These are phyloP conservation scores for Diadema setosum DNA, from an alignment of 35 echinoderm and acorn worm genomes.

Conservation along the genomic window DNA sequence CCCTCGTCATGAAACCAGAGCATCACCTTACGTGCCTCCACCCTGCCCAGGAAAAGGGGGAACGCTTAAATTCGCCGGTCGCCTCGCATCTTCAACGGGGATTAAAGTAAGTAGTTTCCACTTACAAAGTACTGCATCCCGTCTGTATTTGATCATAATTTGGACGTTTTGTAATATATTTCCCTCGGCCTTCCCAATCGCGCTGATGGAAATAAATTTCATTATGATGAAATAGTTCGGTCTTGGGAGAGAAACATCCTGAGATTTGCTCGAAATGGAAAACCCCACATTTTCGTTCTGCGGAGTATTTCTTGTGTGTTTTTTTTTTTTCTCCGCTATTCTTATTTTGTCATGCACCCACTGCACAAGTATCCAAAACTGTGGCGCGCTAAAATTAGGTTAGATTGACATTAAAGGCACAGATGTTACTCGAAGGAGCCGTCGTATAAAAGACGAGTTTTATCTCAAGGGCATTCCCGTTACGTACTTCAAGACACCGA, in stretches of 20 bases:
- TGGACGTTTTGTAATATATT: not conserved
- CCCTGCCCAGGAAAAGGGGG: not conserved
- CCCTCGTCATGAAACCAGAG: not conserved
- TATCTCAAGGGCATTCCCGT: no score
- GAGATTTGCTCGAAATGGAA: no score
- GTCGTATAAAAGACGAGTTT: no score
- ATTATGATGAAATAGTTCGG: not conserved
- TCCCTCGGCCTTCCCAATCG: not conserved
- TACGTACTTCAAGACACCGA: no score
- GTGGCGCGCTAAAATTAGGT: no score
- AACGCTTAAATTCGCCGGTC: not conserved
- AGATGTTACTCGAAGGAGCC: no score
- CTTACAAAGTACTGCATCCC: not conserved
- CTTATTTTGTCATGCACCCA: no score
- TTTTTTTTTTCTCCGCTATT: no score
- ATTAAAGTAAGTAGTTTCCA: slow-evolving; percentile 18
- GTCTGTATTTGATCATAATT: slow-evolving; percentile 20
- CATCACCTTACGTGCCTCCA: not conserved
- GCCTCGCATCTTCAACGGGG: not conserved
- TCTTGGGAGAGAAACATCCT: not conserved
- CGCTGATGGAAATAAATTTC: not conserved
- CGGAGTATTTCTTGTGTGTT: no score
- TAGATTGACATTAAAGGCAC: no score
- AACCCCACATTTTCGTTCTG: no score
- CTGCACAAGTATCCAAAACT: no score